A percentile compares a stretch with the other conserved stretches of the same genome.
phyloP scores from a whole-genome alignment of 37 sponge, comb jelly and placozoan species.

The Bolinopsis microptera region DNA sequence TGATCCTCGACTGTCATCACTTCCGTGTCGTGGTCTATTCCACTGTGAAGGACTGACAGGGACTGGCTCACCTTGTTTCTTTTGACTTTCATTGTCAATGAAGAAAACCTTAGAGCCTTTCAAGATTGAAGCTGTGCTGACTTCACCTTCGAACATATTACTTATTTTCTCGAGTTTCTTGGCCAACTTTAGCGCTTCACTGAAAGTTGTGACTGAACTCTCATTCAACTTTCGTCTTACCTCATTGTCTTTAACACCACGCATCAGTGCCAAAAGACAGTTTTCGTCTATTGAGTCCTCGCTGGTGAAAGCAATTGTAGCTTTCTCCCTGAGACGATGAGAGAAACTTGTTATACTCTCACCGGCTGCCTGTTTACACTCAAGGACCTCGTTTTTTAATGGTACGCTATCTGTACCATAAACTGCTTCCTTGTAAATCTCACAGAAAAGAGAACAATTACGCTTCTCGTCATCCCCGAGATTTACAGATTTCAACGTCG shows the following conservation, averaged over 20 bases:
- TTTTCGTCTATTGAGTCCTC: neutral
- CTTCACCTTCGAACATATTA: neutral
- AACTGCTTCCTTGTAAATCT: neutral
- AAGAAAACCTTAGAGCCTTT: neutral
- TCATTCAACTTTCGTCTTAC: constrained; percentile 6
- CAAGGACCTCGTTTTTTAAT: constrained; percentile 2
- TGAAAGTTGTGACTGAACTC: neutral
- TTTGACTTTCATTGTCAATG: neutral
- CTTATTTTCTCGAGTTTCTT: constrained; percentile 10
- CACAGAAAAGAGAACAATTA: neutral
- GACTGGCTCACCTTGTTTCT: neutral
- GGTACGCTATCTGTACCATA: constrained; percentile 24
- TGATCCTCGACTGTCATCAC: neutral
- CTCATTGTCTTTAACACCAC: neutral
- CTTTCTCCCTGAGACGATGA: neutral
- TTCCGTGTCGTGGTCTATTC: neutral
- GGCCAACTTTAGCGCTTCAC: constrained; percentile 25
- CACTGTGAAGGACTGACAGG: neutral
- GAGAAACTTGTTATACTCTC: neutral
- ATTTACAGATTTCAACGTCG: constrained; percentile 15
- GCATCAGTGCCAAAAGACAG: neutral
- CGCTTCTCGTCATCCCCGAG: constrained; percentile 8
- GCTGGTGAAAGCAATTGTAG: neutral
- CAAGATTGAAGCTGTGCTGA: neutral
- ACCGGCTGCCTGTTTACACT: neutral